Evolutionary conservation across 2,113 vertebrate genomes (phyloP).

Genomic region (Cebus imitator): DNA sequence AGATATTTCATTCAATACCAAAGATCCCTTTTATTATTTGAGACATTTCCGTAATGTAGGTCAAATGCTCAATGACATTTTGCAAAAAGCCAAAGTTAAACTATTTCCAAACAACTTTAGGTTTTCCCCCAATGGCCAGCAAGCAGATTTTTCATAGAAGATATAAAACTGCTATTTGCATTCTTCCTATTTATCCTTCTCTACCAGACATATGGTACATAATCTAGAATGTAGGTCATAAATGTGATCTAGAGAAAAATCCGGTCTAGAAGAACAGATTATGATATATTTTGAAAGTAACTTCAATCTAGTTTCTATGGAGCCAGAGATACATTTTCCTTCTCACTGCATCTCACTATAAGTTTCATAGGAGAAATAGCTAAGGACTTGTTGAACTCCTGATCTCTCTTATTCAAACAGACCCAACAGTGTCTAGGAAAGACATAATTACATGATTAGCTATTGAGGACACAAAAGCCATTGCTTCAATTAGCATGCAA

Average conservation of each 20-base stretch:
- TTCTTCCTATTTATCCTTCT: neutral
- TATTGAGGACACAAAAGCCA: constrained; percentile 61
- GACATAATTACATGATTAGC: constrained; percentile 67
- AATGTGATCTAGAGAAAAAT: neutral
- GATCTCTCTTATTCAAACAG: constrained; percentile 62
- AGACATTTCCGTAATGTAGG: neutral
- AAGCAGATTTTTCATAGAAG: neutral
- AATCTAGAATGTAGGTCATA: neutral
- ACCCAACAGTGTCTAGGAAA: constrained; percentile 64
- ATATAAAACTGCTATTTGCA: neutral
- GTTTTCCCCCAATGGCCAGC: neutral
- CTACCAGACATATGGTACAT: neutral
- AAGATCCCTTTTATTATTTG: neutral
- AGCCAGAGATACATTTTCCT: neutral
- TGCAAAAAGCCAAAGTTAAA: neutral
- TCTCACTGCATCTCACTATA: neutral
- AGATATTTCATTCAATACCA: neutral
- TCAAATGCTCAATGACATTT: neutral
- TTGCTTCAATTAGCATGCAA: constrained; percentile 57
- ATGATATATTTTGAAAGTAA: neutral
- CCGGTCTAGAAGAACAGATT: neutral
- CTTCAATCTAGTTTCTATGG: neutral
- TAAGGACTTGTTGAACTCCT: constrained; percentile 58
- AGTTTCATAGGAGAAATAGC: constrained; percentile 20
- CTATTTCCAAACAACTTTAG: neutral